phyloP scores from a whole-genome alignment of 2,888 invertebrate species.

The Cantharis lateralis region DNA sequence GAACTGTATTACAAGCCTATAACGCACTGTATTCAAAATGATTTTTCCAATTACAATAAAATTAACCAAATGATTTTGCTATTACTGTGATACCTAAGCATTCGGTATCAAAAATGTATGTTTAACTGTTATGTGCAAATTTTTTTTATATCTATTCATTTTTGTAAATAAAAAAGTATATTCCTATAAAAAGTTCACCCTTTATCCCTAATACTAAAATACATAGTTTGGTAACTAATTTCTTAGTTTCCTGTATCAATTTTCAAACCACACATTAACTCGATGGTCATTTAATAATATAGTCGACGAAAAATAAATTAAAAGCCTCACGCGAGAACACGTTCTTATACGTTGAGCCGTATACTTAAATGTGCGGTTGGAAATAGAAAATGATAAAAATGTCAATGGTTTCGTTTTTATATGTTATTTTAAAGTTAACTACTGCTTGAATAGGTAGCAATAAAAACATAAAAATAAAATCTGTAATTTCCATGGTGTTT shows the following conservation, averaged over 20 bases:
- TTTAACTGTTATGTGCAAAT: too few relatives aligned
- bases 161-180: background rate
- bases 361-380: slow-evolving; percentile 23
- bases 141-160: too few relatives aligned
- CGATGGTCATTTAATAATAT: slow-evolving; percentile 50
- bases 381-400: slow-evolving; percentile 31
- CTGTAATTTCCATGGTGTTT: slow-evolving; percentile 18
- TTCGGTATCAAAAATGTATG: too few relatives aligned
- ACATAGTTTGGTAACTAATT: slow-evolving; percentile 14
- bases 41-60: too few relatives aligned
- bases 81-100: too few relatives aligned
- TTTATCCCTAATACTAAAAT: background rate
- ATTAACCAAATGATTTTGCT: too few relatives aligned
- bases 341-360: slow-evolving; percentile 13
- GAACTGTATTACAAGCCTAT: too few relatives aligned
- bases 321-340: slow-evolving; percentile 43
- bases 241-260: slow-evolving; percentile 32
- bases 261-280: slow-evolving; percentile 40
- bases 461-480: slow-evolving; percentile 35
- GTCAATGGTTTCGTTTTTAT: slow-evolving; percentile 29
- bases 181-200: background rate
- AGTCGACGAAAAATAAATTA: slow-evolving; percentile 39
- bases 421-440: slow-evolving; percentile 13
- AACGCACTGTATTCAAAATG: too few relatives aligned
- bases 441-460: slow-evolving; percentile 22